These are phyloP conservation scores for Vanacampus margaritifer DNA, from an alignment of 2,113 vertebrate genomes.

Conservation along the genomic window DNA sequence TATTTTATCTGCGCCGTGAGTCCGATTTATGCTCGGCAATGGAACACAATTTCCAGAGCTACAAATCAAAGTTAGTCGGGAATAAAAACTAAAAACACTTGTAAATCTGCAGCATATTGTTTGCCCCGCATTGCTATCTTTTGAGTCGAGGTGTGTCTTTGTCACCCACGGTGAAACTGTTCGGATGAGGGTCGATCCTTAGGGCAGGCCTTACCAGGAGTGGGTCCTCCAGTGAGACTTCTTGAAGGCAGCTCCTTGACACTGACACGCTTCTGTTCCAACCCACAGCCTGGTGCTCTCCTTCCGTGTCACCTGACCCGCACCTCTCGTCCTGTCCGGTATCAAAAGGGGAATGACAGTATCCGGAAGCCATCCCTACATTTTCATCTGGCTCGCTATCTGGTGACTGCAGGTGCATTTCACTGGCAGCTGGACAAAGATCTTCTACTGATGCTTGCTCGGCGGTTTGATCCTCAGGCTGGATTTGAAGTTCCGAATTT, in stretches of 20 bases:
- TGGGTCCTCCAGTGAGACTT: constrained; percentile 45
- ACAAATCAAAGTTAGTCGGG: not conserved
- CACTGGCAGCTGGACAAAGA: not conserved
- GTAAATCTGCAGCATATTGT: not conserved
- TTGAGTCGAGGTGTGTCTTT: not conserved
- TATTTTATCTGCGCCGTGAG: not conserved
- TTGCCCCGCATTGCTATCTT: not conserved
- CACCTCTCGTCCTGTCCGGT: constrained; percentile 25
- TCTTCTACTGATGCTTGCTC: constrained; percentile 20
- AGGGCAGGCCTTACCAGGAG: constrained; percentile 38
- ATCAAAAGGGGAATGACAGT: constrained; percentile 59
- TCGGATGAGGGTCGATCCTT: not conserved
- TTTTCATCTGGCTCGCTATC: constrained; percentile 20
- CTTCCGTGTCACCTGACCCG: constrained; percentile 8
- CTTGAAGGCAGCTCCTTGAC: constrained; percentile 58
- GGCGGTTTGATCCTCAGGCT: constrained; percentile 12
- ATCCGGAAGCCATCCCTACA: constrained; percentile 44
- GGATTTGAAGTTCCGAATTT: constrained; percentile 17
- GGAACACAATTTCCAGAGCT: not conserved
- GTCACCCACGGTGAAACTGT: not conserved
- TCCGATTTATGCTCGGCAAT: not conserved
- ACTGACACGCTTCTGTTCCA: constrained; percentile 45
- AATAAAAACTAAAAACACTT: not conserved
- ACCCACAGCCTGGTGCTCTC: constrained; percentile 6
- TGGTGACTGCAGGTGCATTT: constrained; percentile 5